Conservation (phyloP, 2,113 vertebrate genomes). For the Accipiter virgatus region DNA sequence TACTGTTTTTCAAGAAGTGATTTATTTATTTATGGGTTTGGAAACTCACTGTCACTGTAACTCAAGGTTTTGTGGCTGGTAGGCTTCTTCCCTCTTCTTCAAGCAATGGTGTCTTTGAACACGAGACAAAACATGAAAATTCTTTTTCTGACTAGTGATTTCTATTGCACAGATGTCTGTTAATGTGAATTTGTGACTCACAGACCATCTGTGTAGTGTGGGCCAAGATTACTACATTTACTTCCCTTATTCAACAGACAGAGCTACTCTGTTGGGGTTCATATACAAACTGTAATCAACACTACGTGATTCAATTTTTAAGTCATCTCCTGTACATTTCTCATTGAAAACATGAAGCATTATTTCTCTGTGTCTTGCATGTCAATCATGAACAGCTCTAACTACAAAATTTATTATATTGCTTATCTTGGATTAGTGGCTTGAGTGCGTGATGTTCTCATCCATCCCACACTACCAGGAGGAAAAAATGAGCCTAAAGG, state of each 20-base stretch:
- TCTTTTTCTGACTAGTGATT: background rate
- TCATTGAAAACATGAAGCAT: background rate
- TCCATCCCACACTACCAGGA: background rate
- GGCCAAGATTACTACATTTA: constrained; percentile 50
- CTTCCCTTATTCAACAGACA: constrained; percentile 27
- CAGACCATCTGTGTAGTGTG: constrained; percentile 32
- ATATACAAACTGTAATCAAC: constrained; percentile 57
- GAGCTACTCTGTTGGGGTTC: constrained; percentile 26
- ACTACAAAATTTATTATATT: constrained; percentile 43
- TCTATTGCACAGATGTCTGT: constrained; percentile 26
- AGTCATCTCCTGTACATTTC: background rate
- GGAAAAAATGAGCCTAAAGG: constrained; percentile 17
- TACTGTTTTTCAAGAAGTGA: background rate
- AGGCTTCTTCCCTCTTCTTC: background rate
- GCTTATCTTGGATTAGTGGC: constrained; percentile 48
- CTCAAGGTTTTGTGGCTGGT: background rate
- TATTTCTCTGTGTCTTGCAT: constrained; percentile 6
- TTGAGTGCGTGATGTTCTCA: background rate
- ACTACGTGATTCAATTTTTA: constrained; percentile 24
- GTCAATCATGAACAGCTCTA: constrained; percentile 13
- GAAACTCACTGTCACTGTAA: background rate
- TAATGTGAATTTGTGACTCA: constrained; percentile 48
- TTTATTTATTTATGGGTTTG: background rate
- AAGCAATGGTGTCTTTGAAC: background rate
- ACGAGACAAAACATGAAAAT: background rate